A percentile compares a stretch with the other conserved stretches of the same genome.
phyloP scores from a whole-genome alignment of 2,797 vertebrate species.

The Pampus argenteus region DNA sequence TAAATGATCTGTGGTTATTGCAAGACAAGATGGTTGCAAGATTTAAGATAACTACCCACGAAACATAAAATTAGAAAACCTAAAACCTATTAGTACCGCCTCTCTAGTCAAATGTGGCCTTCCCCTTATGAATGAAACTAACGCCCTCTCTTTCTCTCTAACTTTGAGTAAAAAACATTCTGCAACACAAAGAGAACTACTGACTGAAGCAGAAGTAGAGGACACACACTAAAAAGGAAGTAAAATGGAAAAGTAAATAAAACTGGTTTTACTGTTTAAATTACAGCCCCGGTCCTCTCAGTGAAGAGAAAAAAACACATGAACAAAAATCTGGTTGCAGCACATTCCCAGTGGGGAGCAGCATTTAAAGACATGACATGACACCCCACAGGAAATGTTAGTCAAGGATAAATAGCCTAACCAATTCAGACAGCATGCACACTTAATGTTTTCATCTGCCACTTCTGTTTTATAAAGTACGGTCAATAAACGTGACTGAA shows the following conservation, averaged over 20 bases:
- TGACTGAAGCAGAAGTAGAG: conserved; percentile 35
- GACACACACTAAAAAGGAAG: conserved; percentile 19
- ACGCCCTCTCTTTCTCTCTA: background rate
- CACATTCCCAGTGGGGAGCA: conserved; percentile 10
- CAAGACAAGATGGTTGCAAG: conserved; percentile 21
- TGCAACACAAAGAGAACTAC: conserved; percentile 33
- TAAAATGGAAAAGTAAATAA: conserved; percentile 32
- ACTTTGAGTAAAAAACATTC: background rate
- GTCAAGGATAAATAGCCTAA: conserved; percentile 17
- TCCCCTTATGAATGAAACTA: conserved; percentile 33
- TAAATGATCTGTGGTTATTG: conserved; percentile 1
- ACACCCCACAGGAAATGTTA: conserved; percentile 31
- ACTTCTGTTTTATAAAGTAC: conserved; percentile 28
- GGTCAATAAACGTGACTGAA: conserved; percentile 15
- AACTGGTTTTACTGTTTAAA: conserved; percentile 23
- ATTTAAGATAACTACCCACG: conserved; percentile 15
- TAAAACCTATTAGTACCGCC: too few species aligned
- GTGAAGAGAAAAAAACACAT: conserved; percentile 9
- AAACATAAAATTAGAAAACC: too few species aligned
- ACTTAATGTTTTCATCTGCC: conserved; percentile 29
- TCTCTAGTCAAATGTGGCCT: conserved; percentile 14
- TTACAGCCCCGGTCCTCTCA: conserved; percentile 3
- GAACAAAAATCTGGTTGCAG: conserved; percentile 12
- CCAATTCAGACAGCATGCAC: conserved; percentile 27
- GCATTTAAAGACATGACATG: conserved; percentile 32